Percentiles rank a stretch among this genome's conserved stretches.
Conservation (phyloP, 2,888 invertebrate species). For the Alentia gelatinosa region DNA sequence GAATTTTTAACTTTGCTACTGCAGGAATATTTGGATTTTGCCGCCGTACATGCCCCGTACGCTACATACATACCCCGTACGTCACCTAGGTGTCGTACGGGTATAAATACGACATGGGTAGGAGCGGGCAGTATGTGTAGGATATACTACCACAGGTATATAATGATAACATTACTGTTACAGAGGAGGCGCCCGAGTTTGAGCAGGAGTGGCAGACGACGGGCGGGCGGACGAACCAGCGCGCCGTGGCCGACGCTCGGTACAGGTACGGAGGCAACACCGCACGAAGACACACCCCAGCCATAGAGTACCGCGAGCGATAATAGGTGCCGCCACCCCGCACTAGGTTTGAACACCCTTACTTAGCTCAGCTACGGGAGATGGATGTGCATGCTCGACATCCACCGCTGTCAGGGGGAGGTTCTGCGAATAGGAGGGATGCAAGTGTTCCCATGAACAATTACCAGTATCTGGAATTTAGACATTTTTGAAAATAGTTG, state of each 20-base stretch:
- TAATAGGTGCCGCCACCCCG: conserved; percentile 28
- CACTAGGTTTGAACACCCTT: neutral
- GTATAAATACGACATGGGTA: too few relatives aligned
- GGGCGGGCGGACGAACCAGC: neutral
- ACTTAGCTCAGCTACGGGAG: neutral
- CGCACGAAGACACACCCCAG: neutral
- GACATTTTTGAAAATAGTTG: too few relatives aligned
- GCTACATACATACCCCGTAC: too few relatives aligned
- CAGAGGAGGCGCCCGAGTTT: conserved; percentile 58
- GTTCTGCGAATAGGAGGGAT: too few relatives aligned
- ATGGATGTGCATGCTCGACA: neutral
- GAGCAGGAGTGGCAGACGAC: conserved; percentile 56
- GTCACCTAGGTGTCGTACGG: too few relatives aligned
- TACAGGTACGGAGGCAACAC: conserved; percentile 33
- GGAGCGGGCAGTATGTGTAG: too few relatives aligned
- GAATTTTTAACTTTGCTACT: too few relatives aligned
- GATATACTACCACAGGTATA: too few relatives aligned
- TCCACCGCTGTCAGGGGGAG: neutral
- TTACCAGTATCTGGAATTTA: too few relatives aligned
- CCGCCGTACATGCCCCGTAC: too few relatives aligned
- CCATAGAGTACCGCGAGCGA: conserved; percentile 45
- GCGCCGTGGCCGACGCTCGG: conserved; percentile 21
- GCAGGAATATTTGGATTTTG: too few relatives aligned
- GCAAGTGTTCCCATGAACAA: too few relatives aligned
- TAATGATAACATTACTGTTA: neutral